Base-by-base conservation (phyloP, 2,797 vertebrate genomes). In the Tapera naevia region DNA sequence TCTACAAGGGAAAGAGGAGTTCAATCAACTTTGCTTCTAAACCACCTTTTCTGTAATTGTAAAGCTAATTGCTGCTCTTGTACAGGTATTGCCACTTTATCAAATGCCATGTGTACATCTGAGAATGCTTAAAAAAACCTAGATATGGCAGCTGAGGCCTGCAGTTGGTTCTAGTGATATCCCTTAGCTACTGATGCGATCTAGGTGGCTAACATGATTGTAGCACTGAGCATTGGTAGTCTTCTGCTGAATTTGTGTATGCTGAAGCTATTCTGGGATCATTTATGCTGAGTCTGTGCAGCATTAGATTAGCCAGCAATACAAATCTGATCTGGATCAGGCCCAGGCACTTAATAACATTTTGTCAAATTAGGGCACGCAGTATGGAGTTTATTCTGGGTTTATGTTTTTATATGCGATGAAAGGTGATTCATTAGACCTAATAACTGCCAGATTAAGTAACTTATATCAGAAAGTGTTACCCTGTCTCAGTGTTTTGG, bases 91-190 rank as follows among this genome's bases (percentile, higher is more conserved):
- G 16, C 25, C 1, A 2, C 37, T 41, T 85, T 60, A 27, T 75
- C 5, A 4, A 32, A 19, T 54, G 45, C 17, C 22, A 4, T 2
- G 5, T 14, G 30, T 17, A 11, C 16, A 7, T 74, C 22, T 41
- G 39, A 37, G 53, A n/a, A 48, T 4, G 4, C 19, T 48, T 70
- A 25, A 45, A 3, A 32, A 46, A 9, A 17, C 25, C 13, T 28
- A 37, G 51, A 7, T 39, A 1, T 7, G 15, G 45, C 1, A 2
- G 64, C 9, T 1, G 2, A 61, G 45, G 18, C 3, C 8, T 35
- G 33, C 7, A 9, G 15, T n/a, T n/a, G n/a, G n/a, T 11, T n/a
- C 17, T 33, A 7, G 39, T 1, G 5, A 1, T n/a, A 11, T 2
- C 16, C 2, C 22, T 16, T 58, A 51, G 30, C 32, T 45, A 13